A percentile compares a stretch with the other conserved stretches of the same genome.
These are phyloP conservation scores for Monochamus alternatus DNA, from an alignment of 2,888 invertebrate species.

Conservation along the genomic window DNA sequence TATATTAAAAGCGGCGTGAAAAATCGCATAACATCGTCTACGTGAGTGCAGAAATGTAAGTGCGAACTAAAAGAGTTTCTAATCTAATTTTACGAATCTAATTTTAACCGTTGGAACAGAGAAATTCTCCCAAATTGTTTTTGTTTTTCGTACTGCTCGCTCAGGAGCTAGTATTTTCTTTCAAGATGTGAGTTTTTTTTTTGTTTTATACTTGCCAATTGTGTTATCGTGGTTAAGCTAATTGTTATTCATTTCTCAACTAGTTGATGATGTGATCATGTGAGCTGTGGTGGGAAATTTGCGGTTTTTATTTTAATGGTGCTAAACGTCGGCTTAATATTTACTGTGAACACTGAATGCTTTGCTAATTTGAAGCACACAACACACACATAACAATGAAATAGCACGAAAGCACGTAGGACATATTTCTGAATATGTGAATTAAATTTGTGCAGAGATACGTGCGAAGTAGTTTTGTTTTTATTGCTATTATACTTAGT, in stretches of 20 bases:
- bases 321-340: background rate
- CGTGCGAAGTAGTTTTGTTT: no score
- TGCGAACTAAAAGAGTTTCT: conserved; percentile 28
- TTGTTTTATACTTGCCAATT: background rate
- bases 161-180: background rate
- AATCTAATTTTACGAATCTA: conserved; percentile 29
- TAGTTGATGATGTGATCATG: conserved; percentile 21
- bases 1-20: background rate
- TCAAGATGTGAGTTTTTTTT: conserved; percentile 21
- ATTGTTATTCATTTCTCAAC: background rate
- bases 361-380: background rate
- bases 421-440: no score
- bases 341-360: background rate
- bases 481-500: no score
- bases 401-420: no score
- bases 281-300: conserved; percentile 9
- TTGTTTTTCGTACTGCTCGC: conserved; percentile 19
- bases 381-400: no score
- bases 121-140: conserved; percentile 12
- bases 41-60: conserved; percentile 6
- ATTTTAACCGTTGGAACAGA: conserved; percentile 30
- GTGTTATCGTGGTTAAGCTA: background rate
- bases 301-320: conserved; percentile 25
- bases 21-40: background rate
- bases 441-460: no score